phyloP scores from a whole-genome alignment of 2,888 invertebrate genomes.

The Chrysodeixis includens region DNA sequence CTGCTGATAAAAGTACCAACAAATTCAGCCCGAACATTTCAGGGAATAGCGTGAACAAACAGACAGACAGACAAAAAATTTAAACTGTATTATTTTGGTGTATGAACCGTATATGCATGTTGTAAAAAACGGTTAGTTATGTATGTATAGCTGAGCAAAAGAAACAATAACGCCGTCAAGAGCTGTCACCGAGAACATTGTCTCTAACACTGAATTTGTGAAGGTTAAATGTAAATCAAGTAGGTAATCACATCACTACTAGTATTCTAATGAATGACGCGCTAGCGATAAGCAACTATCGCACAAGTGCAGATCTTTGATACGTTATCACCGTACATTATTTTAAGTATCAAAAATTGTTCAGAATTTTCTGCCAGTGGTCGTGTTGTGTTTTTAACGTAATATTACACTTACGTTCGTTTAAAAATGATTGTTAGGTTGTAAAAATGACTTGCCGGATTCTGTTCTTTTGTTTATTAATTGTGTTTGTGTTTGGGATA shows the following conservation, averaged over 20 bases:
- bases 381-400: conserved; percentile 36
- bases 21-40: no score
- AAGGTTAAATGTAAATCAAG: conserved; percentile 67
- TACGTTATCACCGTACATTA: conserved; percentile 76
- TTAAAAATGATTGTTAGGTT: conserved; percentile 44
- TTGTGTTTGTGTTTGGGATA: conserved; percentile 66
- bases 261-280: conserved; percentile 68
- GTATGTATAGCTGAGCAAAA: no score
- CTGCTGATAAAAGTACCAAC: no score
- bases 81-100: no score
- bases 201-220: conserved; percentile 38
- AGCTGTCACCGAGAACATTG: conserved; percentile 19
- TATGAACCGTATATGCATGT: no score
- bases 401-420: conserved; percentile 22
- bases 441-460: conserved; percentile 70
- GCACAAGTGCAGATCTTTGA: conserved; percentile 75
- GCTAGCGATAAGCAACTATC: conserved; percentile 69
- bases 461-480: conserved; percentile 63
- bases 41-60: no score
- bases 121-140: no score
- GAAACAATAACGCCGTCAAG: no score
- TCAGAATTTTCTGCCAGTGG: conserved; percentile 49
- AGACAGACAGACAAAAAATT: no score
- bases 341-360: conserved; percentile 68
- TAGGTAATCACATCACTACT: conserved; percentile 54